Evolutionary conservation across 2,797 vertebrate species (phyloP), one percentile per base, ranked within the genome.

Genomic region (Botia kubotai): DNA sequence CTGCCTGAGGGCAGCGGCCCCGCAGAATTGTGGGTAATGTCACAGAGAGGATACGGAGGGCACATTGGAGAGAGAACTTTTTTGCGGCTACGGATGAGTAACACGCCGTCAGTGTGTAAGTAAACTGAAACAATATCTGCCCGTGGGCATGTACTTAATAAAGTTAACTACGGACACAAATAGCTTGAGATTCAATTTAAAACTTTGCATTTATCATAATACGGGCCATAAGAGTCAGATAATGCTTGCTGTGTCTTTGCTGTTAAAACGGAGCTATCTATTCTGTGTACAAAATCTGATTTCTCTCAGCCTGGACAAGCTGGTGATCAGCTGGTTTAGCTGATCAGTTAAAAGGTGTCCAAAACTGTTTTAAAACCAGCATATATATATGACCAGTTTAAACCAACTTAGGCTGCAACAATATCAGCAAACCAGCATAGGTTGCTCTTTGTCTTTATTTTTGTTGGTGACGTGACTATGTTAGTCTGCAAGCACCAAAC

Each of bases 11-110:
- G 76, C 55, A 69, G 60, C 6, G 0, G 10, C 23, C 26, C 23
- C 13, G 23, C 55, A 36, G 55, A 70, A 33, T 66, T n/a, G 55
- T 16, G n/a, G 23, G 55, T 70, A 62, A 78, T 62, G 55, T 70
- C 55, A 78, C 19, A 48, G 43, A 50, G 67, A 57, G 36, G 16
- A 77, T 29, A 69, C n/a, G 29, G 65, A 62, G 67, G 76, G 23
- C 67, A 78, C 43, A 50, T 21, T 78, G 76, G 21, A 13, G 0
- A 23, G 48, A 77, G 52, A 2, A 39, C 52, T 68, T 46, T 46
- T 46, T 17, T 43, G 53, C 26, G 21, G 48, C 39, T 70, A 39
- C 50, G 23, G 65, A 53, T 55, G 36, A 48, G 48, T 53, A 76
- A 53, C 26, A 75, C 7, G 21, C 29, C n/a, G 2, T 36, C 3